Base-by-base conservation (phyloP, 37 sponge, comb jelly and placozoan genomes). In the Spongilla lacustris region DNA sequence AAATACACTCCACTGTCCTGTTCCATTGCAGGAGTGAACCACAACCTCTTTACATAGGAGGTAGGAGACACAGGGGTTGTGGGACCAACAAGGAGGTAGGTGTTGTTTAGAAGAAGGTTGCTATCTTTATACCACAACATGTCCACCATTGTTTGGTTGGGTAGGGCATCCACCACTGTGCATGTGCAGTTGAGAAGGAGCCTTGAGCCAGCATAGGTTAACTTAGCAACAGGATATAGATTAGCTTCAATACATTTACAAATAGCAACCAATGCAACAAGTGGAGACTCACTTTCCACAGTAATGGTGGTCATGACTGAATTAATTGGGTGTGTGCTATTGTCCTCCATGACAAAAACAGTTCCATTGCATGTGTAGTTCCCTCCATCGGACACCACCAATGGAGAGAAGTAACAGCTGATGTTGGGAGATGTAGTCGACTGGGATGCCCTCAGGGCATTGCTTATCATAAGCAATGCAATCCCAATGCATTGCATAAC, bases 381-480 rank as follows among this genome's bases (percentile, higher is more conserved):
- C 58, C 58, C 58, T 17, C 58, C 58, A 58, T 58, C 58, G 12
- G 58, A 58, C 58, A 58, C 58, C 58, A 58, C 19, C 58, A 58
- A 17, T 58, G 58, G 58, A 58, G 58, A 6, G 19, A 58, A 58
- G 58, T 17, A 58, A 14, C 58, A 17, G 58, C 58, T 58, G 12
- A 58, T 58, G 58, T 58, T 58, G 58, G 58, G 58, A 58, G 58
- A 58, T 58, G 58, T 58, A 17, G 58, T 58, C 21, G 19, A 17
- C 58, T 58, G 58, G 58, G 58, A 58, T 58, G 58, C 58, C 58
- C 58, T 58, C 58, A 58, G 58, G 58, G n/a, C n/a, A n/a, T n/a
- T n/a, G n/a, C n/a, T n/a, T n/a, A n/a, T n/a, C n/a, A n/a, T n/a
- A n/a, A n/a, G n/a, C n/a, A n/a, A n/a, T n/a, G n/a, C n/a, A n/a